These are phyloP conservation scores for Meleagris gallopavo DNA, from an alignment of 2,113 vertebrate genomes.

Conservation along the genomic window DNA sequence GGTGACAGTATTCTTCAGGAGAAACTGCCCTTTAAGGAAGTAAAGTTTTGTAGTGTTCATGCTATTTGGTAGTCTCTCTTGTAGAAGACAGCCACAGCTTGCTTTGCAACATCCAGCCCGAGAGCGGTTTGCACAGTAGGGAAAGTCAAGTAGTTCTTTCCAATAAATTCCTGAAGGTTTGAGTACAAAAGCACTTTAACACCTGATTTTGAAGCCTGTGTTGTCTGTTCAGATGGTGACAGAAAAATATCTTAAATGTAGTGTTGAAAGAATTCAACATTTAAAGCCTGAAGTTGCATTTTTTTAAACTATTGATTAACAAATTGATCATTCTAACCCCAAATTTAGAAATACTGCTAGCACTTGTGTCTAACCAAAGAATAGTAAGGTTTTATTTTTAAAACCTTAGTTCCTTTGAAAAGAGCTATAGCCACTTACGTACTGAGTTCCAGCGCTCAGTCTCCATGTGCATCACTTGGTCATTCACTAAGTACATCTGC, in stretches of 20 bases:
- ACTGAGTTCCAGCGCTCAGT: constrained; percentile 32
- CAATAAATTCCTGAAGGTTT: not conserved
- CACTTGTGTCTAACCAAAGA: constrained; percentile 80
- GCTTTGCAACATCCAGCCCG: not conserved
- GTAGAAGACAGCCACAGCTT: constrained; percentile 1
- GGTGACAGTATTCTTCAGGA: not conserved
- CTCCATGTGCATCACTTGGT: constrained; percentile 21
- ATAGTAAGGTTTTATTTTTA: constrained; percentile 44
- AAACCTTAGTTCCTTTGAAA: constrained; percentile 42
- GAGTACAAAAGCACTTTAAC: not conserved
- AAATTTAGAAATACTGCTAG: constrained; percentile 55
- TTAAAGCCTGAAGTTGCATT: not conserved
- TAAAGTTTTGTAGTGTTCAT: not conserved
- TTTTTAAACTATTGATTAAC: constrained; percentile 15
- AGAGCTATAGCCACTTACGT: constrained; percentile 10
- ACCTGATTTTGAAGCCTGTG: not conserved
- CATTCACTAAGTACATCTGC: not conserved
- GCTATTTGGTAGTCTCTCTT: not conserved
- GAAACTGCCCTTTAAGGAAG: not conserved
- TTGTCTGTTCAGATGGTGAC: not conserved
- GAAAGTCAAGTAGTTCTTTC: not conserved
- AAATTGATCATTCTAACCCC: constrained; percentile 41
- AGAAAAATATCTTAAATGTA: not conserved
- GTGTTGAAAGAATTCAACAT: not conserved
- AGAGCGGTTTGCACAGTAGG: not conserved